These are phyloP conservation scores for Pachyuromys duprasi DNA, from an alignment of 2,797 vertebrate genomes.

Conservation along the genomic window DNA sequence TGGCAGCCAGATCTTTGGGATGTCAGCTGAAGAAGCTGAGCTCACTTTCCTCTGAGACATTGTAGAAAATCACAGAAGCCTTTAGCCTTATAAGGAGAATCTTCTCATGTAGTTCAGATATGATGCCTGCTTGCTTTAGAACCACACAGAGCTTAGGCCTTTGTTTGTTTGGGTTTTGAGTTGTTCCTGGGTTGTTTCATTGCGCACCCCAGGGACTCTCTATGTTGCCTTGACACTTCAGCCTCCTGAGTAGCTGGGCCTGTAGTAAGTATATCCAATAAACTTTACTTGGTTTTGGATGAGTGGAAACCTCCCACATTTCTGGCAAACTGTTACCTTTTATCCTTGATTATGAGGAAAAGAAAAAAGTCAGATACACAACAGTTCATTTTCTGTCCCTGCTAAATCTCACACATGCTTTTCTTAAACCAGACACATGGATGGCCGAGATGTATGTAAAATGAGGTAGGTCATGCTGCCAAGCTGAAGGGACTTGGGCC, in stretches of 20 bases:
- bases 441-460: not conserved
- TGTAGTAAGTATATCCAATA: not conserved
- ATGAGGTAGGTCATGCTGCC: not conserved
- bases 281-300: not conserved
- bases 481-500: rapidly evolving
- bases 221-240: too few species aligned
- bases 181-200: not conserved
- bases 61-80: not conserved
- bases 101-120: not conserved
- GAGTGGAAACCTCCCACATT: not conserved
- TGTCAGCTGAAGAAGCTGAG: not conserved
- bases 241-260: not conserved
- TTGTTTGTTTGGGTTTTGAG: not conserved
- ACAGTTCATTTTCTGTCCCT: rapidly evolving
- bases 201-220: not conserved
- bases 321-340: not conserved
- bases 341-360: not conserved
- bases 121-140: too few species aligned
- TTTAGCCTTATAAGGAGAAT: not conserved
- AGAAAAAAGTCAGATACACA: not conserved
- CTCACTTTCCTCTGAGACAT: not conserved
- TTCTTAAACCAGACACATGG: rapidly evolving
- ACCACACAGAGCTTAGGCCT: not conserved
- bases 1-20: not conserved
- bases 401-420: rapidly evolving